These are phyloP conservation scores for Colostygia pectinataria DNA, from an alignment of 2,888 invertebrate genomes.

Conservation along the genomic window DNA sequence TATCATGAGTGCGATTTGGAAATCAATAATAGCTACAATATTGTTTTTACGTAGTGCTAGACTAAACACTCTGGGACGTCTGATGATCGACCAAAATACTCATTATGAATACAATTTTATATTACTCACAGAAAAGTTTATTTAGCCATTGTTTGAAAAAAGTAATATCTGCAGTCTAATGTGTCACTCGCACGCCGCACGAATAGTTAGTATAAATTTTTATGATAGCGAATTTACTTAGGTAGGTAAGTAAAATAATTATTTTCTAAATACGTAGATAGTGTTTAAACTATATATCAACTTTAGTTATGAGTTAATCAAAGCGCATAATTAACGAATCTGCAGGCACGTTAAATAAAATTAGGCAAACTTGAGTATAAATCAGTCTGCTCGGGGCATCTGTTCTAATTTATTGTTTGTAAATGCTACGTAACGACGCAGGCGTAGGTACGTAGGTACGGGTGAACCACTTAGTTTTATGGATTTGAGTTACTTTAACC, in stretches of 20 bases:
- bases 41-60: conserved; percentile 25
- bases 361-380: conserved; percentile 40
- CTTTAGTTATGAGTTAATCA: conserved; percentile 28
- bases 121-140: conserved; percentile 7
- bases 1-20: conserved; percentile 7
- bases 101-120: conserved; percentile 15
- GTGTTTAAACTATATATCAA: not conserved
- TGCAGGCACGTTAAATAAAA: conserved; percentile 32
- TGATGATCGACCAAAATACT: conserved; percentile 33
- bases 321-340: conserved; percentile 30
- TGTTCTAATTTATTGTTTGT: conserved; percentile 49
- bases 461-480: conserved; percentile 33
- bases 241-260: no score
- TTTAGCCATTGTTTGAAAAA: conserved; percentile 19
- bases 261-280: no score
- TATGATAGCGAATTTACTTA: no score
- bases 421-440: conserved; percentile 36
- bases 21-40: conserved; percentile 26
- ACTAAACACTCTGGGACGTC: conserved; percentile 31
- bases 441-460: conserved; percentile 20
- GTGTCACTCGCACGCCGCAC: conserved; percentile 16
- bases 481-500: conserved; percentile 31
- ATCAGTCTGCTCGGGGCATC: conserved; percentile 46
- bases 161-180: no score
- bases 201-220: no score